Percentiles rank a stretch among this genome's conserved stretches.
These are phyloP conservation scores for Thunnus maccoyii DNA, from an alignment of 2,113 vertebrate genomes.

Conservation along the genomic window DNA sequence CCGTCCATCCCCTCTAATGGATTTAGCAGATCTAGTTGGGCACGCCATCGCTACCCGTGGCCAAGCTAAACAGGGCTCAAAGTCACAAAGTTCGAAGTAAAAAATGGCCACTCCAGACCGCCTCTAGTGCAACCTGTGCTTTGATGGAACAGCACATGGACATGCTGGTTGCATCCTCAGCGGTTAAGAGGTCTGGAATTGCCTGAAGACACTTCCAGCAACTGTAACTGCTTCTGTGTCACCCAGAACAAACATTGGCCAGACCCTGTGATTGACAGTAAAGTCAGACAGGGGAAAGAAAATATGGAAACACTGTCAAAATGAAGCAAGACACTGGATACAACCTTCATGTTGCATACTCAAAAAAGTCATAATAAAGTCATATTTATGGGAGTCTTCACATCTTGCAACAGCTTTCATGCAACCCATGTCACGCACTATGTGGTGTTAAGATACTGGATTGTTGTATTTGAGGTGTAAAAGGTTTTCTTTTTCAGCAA, in stretches of 20 bases:
- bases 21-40: constrained; percentile 76
- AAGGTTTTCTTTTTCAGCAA: constrained; percentile 28
- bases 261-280: constrained; percentile 59
- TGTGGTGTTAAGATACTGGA: not conserved
- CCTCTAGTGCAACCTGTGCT: constrained; percentile 56
- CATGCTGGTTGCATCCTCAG: constrained; percentile 17
- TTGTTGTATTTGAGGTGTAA: not conserved
- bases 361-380: constrained; percentile 16
- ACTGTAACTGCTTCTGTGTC: constrained; percentile 59
- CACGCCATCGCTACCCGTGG: constrained; percentile 61
- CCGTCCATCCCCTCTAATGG: constrained; percentile 71
- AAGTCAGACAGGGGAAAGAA: constrained; percentile 33
- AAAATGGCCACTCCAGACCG: constrained; percentile 38
- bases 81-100: constrained; percentile 63
- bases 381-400: constrained; percentile 2
- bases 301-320: constrained; percentile 38
- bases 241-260: constrained; percentile 57
- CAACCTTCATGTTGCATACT: not conserved
- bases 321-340: constrained; percentile 2
- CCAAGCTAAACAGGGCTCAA: constrained; percentile 81
- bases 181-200: constrained; percentile 44
- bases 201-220: constrained; percentile 21
- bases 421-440: not conserved
- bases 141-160: constrained; percentile 57
- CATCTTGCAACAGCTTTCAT: not conserved